Evolutionary conservation across 2,113 vertebrate species (phyloP), one percentile per base, ranked within the genome.

Genomic region (Corythornis madagascariensis): DNA sequence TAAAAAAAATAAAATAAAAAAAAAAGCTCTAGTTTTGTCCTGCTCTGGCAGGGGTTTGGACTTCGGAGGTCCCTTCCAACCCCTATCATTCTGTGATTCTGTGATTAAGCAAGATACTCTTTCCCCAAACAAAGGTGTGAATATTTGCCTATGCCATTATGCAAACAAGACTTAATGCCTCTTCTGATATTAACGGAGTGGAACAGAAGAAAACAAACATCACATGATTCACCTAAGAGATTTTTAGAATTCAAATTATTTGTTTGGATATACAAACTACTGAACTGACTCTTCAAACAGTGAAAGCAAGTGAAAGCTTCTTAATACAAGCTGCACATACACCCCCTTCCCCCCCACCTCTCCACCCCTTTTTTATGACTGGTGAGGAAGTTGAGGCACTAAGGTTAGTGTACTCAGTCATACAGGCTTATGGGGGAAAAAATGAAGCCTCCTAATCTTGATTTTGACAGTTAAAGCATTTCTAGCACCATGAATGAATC

Each of bases 181-280:
- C 22, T 67, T 92, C 71, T 88, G 43, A 86, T 65, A 88, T 84
- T 92, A 93, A 90, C 35, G 53, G 16, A 11, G 25, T 65, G 28
- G 40, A 82, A 89, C 28, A 63, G 67, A 92, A 67, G 35, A 66
- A 92, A 92, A 86, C 28, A 95, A 92, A 80, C 10, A 73, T 35
- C 63, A 83, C 16, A 52, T 25, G 67, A 90, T 53, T 70, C 13
- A 52, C 31, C 53, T 47, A 86, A 86, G 19, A n/a, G 48, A 53
- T 43, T 90, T 95, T 90, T 86, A 90, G 72, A 83, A 81, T 66
- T 86, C 25, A 71, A 91, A 56, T 71, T 4, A 84, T 80, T 74
- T 70, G 12, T 72, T 48, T 69, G 43, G 21, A 9, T 83, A 64
- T 64, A 67, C 20, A 26, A 94, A 40, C 47, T 56, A 81, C 15